phyloP scores from a whole-genome alignment of 2,888 invertebrate species.

The Kuschelorhynchus macadamiae region DNA sequence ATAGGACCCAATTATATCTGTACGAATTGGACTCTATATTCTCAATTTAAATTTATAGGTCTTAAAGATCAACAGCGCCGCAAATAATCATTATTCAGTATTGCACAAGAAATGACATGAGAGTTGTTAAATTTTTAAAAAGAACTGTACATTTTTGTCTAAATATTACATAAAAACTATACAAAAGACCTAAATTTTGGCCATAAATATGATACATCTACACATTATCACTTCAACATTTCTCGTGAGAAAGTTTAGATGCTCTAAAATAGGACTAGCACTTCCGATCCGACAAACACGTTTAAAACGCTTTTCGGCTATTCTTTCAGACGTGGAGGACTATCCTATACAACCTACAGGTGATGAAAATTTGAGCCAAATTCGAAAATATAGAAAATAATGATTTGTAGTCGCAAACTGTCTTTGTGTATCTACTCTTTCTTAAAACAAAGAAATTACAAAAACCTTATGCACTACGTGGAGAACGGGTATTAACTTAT shows the following conservation, averaged over 20 bases:
- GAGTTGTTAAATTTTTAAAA: constrained; percentile 47
- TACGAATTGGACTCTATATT: not conserved
- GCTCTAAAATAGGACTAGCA: constrained; percentile 13
- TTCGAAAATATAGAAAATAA: too few species aligned
- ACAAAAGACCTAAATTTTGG: constrained; percentile 59
- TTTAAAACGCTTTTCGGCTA: too few species aligned
- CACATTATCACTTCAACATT: constrained; percentile 56
- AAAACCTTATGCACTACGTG: too few species aligned
- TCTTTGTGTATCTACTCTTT: too few species aligned
- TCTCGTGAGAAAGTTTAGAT: constrained; percentile 30
- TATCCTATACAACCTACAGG: too few species aligned
- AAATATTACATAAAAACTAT: constrained; percentile 64
- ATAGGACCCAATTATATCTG: not conserved
- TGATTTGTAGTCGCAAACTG: too few species aligned
- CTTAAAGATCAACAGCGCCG: constrained; percentile 4
- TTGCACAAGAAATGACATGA: constrained; percentile 52
- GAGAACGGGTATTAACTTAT: too few species aligned
- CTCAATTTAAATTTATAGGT: not conserved
- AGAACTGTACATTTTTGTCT: constrained; percentile 57
- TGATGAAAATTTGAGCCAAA: too few species aligned
- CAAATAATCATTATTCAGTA: constrained; percentile 31
- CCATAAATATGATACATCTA: constrained; percentile 63
- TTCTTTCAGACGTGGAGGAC: too few species aligned
- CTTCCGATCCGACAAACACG: too few species aligned
- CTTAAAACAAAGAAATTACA: too few species aligned